Base-by-base conservation (phyloP, 2,113 vertebrate species). In the Gobio gobio region DNA sequence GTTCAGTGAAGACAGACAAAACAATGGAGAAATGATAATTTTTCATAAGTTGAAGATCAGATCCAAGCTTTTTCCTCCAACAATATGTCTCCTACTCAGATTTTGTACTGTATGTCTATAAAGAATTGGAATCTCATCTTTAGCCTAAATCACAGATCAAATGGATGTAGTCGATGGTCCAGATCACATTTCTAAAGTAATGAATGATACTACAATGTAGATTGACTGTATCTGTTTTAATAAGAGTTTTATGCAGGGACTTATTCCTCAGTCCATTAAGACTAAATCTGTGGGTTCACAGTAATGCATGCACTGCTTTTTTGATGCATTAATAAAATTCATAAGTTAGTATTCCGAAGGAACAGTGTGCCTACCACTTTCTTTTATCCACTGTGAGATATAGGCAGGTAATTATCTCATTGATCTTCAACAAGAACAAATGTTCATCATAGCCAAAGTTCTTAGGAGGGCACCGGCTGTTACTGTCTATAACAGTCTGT, bases 1-100 rank as follows among this genome's bases (percentile, higher is more conserved):
- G 18, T 70, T 76, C 73, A 75, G 45, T 75, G 43, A 47, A 75
- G 45, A 75, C 24, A n/a, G n/a, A n/a, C n/a, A n/a, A n/a, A n/a
- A n/a, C n/a, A n/a, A n/a, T n/a, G n/a, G n/a, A n/a, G n/a, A n/a
- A n/a, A n/a, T n/a, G n/a, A n/a, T n/a, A n/a, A n/a, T n/a, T n/a
- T n/a, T n/a, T n/a, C n/a, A n/a, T n/a, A 63, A 63, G 29, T 73
- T 73, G 10, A 73, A 45, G 36, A 73, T 73, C 24, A 29, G 13
- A 54, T 72, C 40, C 4, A 72, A n/a, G 22, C 24, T 26, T 49
- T 76, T 70, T 12, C 18, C 3, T 43, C 36, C 4, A 70, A 43
- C 20, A 56, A 6, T 20, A 20, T 56, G 54, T 56, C 18, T 56
- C 26, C 26, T 8, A 2, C 24, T 18, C 14, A 2, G 2, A 29